Evolutionary conservation across 1,140 invertebrate genomes (phyloP).

Genomic region (Pteromalus puparum): DNA sequence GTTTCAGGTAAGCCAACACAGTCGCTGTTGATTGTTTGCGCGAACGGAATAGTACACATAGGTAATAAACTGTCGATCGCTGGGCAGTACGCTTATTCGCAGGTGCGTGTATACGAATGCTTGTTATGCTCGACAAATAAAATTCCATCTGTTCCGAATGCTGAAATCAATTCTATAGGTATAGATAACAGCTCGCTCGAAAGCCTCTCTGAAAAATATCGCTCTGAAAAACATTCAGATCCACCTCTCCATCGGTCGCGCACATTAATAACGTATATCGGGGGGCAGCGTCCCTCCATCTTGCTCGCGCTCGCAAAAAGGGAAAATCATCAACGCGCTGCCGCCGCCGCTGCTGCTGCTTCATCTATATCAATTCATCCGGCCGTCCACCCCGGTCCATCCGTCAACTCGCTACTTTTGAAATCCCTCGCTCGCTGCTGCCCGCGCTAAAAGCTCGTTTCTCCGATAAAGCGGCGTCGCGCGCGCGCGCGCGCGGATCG

Average conservation of each 20-base stretch:
- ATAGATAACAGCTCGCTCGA: no score
- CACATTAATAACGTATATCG: slow-evolving; percentile 44
- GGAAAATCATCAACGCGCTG: slow-evolving; percentile 8
- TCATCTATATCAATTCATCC: slow-evolving; percentile 52
- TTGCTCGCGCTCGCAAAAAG: background rate
- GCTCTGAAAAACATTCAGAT: background rate
- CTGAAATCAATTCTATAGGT: no score
- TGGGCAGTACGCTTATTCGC: no score
- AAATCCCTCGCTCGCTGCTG: slow-evolving; percentile 29
- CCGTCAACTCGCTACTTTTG: slow-evolving; percentile 44
- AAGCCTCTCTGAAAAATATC: background rate
- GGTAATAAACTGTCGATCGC: no score
- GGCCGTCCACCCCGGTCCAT: slow-evolving; percentile 43
- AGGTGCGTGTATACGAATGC: no score
- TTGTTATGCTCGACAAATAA: no score
- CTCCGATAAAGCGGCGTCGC: slow-evolving; percentile 43
- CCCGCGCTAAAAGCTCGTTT: slow-evolving; percentile 46
- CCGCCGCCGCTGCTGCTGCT: background rate
- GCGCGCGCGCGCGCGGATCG: slow-evolving; percentile 32
- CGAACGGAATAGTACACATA: no score
- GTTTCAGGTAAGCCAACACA: slow-evolving; percentile 29
- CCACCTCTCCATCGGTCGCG: background rate
- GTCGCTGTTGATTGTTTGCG: background rate
- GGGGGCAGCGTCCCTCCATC: background rate
- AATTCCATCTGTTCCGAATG: no score